Evolutionary conservation across 30 jellyfish, hydroid and myxozoan genomes (phyloP).

Genomic region (Phacellophora camtschatica): DNA sequence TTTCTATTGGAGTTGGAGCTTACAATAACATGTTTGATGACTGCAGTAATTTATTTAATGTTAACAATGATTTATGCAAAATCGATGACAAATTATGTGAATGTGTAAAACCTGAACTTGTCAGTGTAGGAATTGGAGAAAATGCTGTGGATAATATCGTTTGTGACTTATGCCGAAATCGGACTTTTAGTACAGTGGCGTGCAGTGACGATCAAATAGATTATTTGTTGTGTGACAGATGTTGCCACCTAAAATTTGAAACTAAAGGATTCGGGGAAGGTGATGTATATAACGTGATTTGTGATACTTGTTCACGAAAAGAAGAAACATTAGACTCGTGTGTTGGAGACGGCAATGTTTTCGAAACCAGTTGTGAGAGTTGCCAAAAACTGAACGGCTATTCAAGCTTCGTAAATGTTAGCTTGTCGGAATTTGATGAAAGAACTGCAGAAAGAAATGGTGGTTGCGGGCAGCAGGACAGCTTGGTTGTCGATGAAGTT

Average conservation of each 20-base stretch:
- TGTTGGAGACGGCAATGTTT: slow-evolving; percentile 70
- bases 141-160: slow-evolving; percentile 28
- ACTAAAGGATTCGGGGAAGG: slow-evolving; percentile 83
- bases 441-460: neutral
- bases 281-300: slow-evolving; percentile 49
- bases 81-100: slow-evolving; percentile 78
- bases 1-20: slow-evolving; percentile 70
- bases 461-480: neutral
- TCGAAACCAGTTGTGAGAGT: slow-evolving; percentile 35
- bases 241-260: slow-evolving; percentile 7
- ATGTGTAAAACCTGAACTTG: slow-evolving; percentile 51
- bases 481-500: neutral
- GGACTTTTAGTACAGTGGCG: slow-evolving; percentile 28
- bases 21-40: neutral
- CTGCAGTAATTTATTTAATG: neutral
- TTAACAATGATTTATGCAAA: slow-evolving; percentile 43
- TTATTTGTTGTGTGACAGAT: slow-evolving; percentile 14
- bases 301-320: slow-evolving; percentile 59
- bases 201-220: slow-evolving; percentile 58
- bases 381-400: slow-evolving; percentile 3
- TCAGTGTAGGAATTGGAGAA: slow-evolving; percentile 64
- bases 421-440: slow-evolving; percentile 6
- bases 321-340: slow-evolving; percentile 32
- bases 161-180: slow-evolving; percentile 75
- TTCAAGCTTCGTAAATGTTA: slow-evolving; percentile 9